phyloP scores from a whole-genome alignment of 2,797 vertebrate genomes.

The Periophthalmus magnuspinnatus region DNA sequence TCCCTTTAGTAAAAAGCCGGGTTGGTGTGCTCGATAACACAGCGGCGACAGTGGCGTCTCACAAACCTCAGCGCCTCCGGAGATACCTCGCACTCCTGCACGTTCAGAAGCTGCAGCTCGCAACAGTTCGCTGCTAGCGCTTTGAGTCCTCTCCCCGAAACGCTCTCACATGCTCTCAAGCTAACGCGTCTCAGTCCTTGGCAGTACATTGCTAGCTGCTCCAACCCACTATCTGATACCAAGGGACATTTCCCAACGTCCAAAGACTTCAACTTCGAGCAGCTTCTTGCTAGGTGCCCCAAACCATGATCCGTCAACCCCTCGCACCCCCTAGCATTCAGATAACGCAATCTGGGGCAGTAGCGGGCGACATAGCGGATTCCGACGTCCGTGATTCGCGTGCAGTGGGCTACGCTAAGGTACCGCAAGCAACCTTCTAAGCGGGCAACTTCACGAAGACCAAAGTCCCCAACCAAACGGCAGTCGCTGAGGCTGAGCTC shows the following conservation, averaged over 20 bases:
- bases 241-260: slow-evolving; percentile 97
- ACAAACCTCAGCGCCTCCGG: slow-evolving; percentile 93
- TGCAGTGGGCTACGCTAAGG: slow-evolving; percentile 95
- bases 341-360: slow-evolving; percentile 86
- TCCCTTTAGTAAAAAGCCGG: slow-evolving; percentile 92
- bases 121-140: slow-evolving; percentile 95
- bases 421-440: slow-evolving; percentile 93
- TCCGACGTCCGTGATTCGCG: slow-evolving; percentile 94
- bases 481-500: slow-evolving; percentile 97
- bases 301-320: slow-evolving; percentile 97
- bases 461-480: slow-evolving; percentile 91
- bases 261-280: slow-evolving; percentile 91
- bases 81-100: slow-evolving; percentile 97
- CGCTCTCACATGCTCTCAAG: slow-evolving; percentile 93
- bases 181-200: slow-evolving; percentile 93
- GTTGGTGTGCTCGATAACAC: slow-evolving; percentile 98
- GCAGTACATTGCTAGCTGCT: slow-evolving; percentile 94
- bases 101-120: slow-evolving; percentile 95
- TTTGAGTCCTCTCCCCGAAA: slow-evolving; percentile 91
- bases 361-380: slow-evolving; percentile 96
- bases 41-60: slow-evolving; percentile 92
- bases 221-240: slow-evolving; percentile 93
- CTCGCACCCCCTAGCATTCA: slow-evolving; percentile 85
- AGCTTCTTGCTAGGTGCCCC: slow-evolving; percentile 93
- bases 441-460: slow-evolving; percentile 93